These are phyloP conservation scores for Helicolenus hilgendorfi DNA, from an alignment of 2,797 vertebrate species.

Conservation along the genomic window DNA sequence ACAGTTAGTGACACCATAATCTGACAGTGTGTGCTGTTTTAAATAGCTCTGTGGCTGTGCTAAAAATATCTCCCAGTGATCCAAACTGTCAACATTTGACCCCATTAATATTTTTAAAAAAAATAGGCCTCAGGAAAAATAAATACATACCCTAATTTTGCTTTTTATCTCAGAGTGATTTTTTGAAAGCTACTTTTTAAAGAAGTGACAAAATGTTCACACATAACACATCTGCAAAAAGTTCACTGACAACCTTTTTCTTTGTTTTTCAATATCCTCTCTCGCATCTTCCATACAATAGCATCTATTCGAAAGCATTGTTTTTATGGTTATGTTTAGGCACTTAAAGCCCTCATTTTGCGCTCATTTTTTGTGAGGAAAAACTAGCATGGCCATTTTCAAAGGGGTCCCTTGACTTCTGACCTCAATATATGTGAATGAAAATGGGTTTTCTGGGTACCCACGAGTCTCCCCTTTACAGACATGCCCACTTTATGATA, in stretches of 20 bases:
- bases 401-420: no score
- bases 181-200: background rate
- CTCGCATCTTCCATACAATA: background rate
- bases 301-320: background rate
- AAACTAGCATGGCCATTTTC: no score
- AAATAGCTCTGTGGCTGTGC: slow-evolving; percentile 20
- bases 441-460: no score
- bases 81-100: slow-evolving; percentile 10
- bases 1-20: background rate
- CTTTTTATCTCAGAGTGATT: background rate
- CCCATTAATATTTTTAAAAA: background rate
- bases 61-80: slow-evolving; percentile 26
- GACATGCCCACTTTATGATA: no score
- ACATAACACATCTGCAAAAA: background rate
- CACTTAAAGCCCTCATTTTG: no score
- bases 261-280: background rate
- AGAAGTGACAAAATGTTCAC: background rate
- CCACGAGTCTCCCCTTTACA: no score
- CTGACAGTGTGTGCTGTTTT: slow-evolving; percentile 3
- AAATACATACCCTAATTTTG: background rate
- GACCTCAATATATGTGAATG: no score
- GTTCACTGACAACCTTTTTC: background rate
- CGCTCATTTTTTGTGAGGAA: no score
- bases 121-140: background rate
- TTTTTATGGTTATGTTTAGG: background rate